A percentile compares a stretch with the other conserved stretches of the same genome.
Conservation (phyloP, 2,797 vertebrate genomes). For the Pantherophis vulpinus region DNA sequence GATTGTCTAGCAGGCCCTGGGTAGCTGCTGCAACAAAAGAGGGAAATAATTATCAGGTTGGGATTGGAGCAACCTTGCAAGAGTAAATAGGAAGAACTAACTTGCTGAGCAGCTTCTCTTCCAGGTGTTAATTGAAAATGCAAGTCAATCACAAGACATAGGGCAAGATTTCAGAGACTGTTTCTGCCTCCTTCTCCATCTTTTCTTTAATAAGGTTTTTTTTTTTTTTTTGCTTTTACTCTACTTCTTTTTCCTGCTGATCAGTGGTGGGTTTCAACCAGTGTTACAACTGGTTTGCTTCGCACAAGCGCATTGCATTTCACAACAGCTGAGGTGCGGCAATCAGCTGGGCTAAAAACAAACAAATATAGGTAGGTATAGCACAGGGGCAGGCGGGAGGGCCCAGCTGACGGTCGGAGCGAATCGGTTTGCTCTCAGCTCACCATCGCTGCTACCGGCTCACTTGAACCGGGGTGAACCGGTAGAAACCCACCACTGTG, state of each 20-base stretch:
- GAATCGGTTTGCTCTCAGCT: no score
- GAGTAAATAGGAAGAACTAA: background rate
- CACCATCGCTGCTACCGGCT: no score
- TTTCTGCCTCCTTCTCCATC: background rate
- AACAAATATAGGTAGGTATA: no score
- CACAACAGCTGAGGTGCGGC: no score
- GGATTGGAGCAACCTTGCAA: background rate
- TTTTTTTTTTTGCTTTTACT: background rate
- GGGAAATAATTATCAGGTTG: background rate
- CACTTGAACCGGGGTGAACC: no score
- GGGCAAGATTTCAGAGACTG: background rate
- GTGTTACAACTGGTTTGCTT: no score
- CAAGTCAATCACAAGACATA: background rate
- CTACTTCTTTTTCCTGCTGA: background rate
- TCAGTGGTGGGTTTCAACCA: no score
- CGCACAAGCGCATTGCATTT: no score
- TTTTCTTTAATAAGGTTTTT: background rate
- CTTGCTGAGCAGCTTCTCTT: background rate
- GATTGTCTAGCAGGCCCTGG: background rate
- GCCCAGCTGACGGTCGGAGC: no score
- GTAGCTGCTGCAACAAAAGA: background rate
- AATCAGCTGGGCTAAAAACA: no score
- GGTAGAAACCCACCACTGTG: no score
- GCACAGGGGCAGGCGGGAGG: no score
- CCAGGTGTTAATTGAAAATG: background rate